Percentiles rank a stretch among this genome's conserved stretches.
Evolutionary conservation across 1,140 invertebrate species (phyloP).

Genomic region (Drosophila quadrilineata): DNA sequence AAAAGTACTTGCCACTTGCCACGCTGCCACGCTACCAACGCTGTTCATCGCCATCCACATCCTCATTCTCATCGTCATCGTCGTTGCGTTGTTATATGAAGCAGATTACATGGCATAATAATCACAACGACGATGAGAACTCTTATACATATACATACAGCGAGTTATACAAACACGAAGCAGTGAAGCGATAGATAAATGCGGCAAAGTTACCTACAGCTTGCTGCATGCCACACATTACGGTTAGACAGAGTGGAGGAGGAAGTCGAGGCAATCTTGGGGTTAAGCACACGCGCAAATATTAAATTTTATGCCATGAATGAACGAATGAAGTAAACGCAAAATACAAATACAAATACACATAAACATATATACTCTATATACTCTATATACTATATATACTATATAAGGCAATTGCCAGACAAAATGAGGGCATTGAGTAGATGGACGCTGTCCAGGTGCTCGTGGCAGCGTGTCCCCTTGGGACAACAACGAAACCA

Average conservation of each 20-base stretch:
- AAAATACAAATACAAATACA: constrained; percentile 19
- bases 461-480: background rate
- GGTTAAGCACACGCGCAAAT: constrained; percentile 71
- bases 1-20: constrained; percentile 72
- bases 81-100: constrained; percentile 57
- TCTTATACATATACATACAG: constrained; percentile 8
- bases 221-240: too few relatives aligned
- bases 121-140: constrained; percentile 48
- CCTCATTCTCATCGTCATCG: constrained; percentile 35
- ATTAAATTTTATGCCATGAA: constrained; percentile 71
- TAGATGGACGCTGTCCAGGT: constrained; percentile 6
- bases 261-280: constrained; percentile 10
- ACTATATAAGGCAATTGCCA: background rate
- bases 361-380: background rate
- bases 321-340: constrained; percentile 29
- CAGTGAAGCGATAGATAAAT: constrained; percentile 25
- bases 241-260: too few relatives aligned
- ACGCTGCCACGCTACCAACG: constrained; percentile 36
- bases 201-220: background rate
- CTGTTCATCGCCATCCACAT: too few relatives aligned
- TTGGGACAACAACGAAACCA: background rate
- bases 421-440: background rate
- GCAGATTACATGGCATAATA: constrained; percentile 76
- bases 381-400: background rate
- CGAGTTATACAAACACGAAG: constrained; percentile 2